Evolutionary conservation across 2,113 vertebrate genomes (phyloP).

Genomic region (Cyphomyrus plagiostoma): DNA sequence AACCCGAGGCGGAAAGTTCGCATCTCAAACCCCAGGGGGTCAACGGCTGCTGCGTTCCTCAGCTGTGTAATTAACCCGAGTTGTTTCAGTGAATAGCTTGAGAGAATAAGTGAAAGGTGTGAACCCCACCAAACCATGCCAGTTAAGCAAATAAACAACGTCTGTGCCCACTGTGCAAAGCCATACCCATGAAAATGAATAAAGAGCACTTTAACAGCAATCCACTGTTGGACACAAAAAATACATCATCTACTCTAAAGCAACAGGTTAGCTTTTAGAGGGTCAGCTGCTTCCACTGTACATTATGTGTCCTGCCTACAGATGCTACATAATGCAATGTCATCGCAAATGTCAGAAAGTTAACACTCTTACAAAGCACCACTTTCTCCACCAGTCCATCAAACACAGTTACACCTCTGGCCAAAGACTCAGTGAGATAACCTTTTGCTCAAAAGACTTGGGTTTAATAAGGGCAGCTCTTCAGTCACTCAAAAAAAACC

Average conservation of each 20-base stretch:
- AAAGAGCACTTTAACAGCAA: neutral
- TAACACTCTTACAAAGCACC: neutral
- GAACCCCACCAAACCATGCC: neutral
- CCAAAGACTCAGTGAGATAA: neutral
- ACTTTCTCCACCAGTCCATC: neutral
- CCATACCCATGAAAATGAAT: neutral
- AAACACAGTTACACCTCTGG: neutral
- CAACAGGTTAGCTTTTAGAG: neutral
- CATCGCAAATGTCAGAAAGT: neutral
- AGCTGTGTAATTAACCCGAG: neutral
- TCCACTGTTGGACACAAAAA: neutral
- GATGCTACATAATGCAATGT: neutral
- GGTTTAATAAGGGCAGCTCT: constrained; percentile 11
- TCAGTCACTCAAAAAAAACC: neutral
- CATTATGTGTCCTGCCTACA: neutral
- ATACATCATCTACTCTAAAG: neutral
- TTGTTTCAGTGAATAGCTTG: neutral
- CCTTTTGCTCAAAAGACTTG: neutral
- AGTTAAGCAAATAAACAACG: neutral
- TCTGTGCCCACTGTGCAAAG: neutral
- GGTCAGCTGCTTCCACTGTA: neutral
- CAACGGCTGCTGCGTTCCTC: neutral
- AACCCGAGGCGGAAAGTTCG: neutral
- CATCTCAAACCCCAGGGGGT: neutral
- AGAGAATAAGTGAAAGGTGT: neutral